A percentile compares a stretch with the other conserved stretches of the same genome.
These are phyloP conservation scores for Campaea margaritaria DNA, from an alignment of 2,888 invertebrate species.

Conservation along the genomic window DNA sequence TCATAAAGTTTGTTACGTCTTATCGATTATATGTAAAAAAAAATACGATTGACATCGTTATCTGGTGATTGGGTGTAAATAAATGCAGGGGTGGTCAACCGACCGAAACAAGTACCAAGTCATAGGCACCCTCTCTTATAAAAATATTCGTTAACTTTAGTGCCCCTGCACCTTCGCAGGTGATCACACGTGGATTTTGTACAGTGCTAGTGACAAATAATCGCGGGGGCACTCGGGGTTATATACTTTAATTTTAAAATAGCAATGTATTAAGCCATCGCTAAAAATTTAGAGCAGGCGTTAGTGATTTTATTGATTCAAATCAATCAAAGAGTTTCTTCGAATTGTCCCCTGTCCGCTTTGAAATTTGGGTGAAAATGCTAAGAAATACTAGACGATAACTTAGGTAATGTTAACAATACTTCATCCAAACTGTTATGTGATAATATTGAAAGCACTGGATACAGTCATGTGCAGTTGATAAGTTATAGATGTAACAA, in stretches of 20 bases:
- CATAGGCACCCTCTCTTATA: constrained; percentile 52
- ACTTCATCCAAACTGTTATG: too few species aligned
- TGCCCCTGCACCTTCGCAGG: constrained; percentile 41
- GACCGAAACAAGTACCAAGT: constrained; percentile 55
- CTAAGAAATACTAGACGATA: too few species aligned
- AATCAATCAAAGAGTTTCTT: not conserved
- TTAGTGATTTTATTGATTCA: not conserved
- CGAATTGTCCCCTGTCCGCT: too few species aligned
- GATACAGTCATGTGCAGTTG: too few species aligned
- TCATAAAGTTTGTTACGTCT: too few species aligned
- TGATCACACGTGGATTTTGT: constrained; percentile 45
- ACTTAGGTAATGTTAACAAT: too few species aligned
- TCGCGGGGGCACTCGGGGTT: not conserved
- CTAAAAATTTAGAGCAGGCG: constrained; percentile 3
- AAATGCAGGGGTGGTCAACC: constrained; percentile 60
- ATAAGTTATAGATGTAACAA: constrained; percentile 38
- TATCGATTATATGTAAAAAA: constrained; percentile 47
- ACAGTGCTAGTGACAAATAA: not conserved
- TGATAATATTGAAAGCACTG: too few species aligned
- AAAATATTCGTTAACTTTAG: constrained; percentile 31
- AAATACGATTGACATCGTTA: constrained; percentile 48
- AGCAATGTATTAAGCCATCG: not conserved
- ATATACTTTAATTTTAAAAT: too few species aligned
- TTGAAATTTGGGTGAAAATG: too few species aligned
- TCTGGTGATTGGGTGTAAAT: constrained; percentile 39